Evolutionary conservation across 2,888 invertebrate species (phyloP).

Genomic region (Embidobia sp.): DNA sequence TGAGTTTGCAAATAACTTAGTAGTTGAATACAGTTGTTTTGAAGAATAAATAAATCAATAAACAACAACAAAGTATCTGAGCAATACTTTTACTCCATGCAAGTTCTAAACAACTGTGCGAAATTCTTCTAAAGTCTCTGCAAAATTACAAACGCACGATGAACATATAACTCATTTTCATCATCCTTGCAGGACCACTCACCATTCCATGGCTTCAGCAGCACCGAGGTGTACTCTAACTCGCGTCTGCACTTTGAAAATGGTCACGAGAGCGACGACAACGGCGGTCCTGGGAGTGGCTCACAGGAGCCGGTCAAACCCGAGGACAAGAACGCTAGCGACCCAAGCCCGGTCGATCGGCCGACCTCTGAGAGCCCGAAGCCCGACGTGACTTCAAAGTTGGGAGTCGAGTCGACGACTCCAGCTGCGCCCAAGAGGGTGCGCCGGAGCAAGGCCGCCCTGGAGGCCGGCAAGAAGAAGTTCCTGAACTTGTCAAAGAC

Average conservation of each 20-base stretch:
- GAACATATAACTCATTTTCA: not conserved
- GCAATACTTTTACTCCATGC: too few species aligned
- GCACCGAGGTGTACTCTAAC: constrained; percentile 76
- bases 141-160: too few species aligned
- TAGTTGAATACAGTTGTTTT: too few species aligned
- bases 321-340: constrained; percentile 2
- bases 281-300: not conserved
- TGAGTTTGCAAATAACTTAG: too few species aligned
- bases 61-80: too few species aligned
- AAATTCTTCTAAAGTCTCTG: too few species aligned
- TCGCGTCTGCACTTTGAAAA: constrained; percentile 76
- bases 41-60: too few species aligned
- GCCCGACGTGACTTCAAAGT: not conserved
- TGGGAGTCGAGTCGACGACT: constrained; percentile 19
- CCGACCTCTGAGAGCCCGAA: constrained; percentile 60
- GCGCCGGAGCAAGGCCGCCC: constrained; percentile 66
- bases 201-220: constrained; percentile 81
- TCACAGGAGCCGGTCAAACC: constrained; percentile 3
- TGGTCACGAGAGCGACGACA: constrained; percentile 68
- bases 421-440: constrained; percentile 60
- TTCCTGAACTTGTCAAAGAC: constrained; percentile 72
- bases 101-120: too few species aligned
- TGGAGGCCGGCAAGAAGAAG: constrained; percentile 69
- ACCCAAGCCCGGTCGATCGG: constrained; percentile 61
- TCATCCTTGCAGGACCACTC: constrained; percentile 78